Evolutionary conservation across 2,888 invertebrate genomes (phyloP), one percentile per base, ranked within the genome.

Genomic region (Pachymerium ferrugineum): DNA sequence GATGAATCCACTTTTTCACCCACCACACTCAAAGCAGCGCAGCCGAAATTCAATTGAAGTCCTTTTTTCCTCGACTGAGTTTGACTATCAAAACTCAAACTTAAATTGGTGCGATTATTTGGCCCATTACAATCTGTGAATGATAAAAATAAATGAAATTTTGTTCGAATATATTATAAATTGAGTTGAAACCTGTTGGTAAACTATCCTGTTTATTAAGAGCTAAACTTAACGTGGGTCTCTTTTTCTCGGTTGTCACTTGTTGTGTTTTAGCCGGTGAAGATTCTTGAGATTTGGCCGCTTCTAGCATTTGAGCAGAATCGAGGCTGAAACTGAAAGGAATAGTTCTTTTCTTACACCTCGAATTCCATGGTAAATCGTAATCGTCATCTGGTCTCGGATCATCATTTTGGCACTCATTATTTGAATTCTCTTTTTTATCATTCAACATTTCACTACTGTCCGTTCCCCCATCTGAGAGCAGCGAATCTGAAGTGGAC

Each of bases 1-100:
- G 89, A 86, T 5, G 90, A 87, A 81, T 94, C 93, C 78, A 94
- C 89, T 76, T 89, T 86, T 81, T 92, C 91, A 76, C 89, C 88
- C 3, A 77, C 76, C 72, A 89, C 88, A 74, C 88, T 88, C 47
- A 83, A 80, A 75, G 86, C 86, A 74, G 85, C 80, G 68, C 84
- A 83, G 33, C 81, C 82, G 76, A 85, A 83, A 77, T 86, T 85
- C 75, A 86, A 80, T 35, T 83, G 83, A 28, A 85, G 83, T 79
- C 31, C 35, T n/a, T 68, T 25, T 72, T 74, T 74, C 38, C 74
- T 76, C 73, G 75, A 75, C 68, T 77, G 77, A 62, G 76, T 76
- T 22, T 75, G 75, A 54, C 47, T 30, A 67, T 70, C 72, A 54
- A 76, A 71, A 30, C 73, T 76, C 67, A 76, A 30, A 5, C 62